phyloP scores from a whole-genome alignment of 2,888 invertebrate species.

The Aleiodes testaceus region DNA sequence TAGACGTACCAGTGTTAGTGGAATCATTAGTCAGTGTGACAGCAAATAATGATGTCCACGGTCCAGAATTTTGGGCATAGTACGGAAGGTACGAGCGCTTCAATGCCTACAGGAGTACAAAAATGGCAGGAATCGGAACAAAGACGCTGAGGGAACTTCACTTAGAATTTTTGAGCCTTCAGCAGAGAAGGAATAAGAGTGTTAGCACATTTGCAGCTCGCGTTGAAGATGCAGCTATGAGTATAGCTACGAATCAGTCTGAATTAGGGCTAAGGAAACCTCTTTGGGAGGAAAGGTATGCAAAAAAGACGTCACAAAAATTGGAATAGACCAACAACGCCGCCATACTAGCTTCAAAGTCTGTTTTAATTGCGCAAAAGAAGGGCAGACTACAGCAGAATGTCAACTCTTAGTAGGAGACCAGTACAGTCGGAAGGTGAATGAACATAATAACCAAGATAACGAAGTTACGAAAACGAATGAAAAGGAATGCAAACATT shows the following conservation, averaged over 20 bases:
- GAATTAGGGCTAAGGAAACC: neutral
- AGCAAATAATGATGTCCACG: too few species aligned
- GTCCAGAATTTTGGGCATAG: too few species aligned
- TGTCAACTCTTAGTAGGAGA: too few species aligned
- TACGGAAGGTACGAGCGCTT: too few species aligned
- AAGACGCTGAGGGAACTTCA: too few species aligned
- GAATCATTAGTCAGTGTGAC: too few species aligned
- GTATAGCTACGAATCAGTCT: neutral
- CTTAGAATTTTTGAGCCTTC: neutral
- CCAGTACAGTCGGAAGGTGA: neutral
- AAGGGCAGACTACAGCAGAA: neutral
- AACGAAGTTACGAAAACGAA: too few species aligned
- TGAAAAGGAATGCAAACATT: too few species aligned
- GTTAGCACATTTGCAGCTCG: neutral
- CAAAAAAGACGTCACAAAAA: neutral
- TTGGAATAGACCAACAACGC: neutral
- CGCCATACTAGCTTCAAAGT: neutral
- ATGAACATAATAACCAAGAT: neutral
- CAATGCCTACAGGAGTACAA: conserved; percentile 2
- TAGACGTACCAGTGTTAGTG: too few species aligned
- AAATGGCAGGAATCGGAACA: too few species aligned
- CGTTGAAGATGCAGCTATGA: neutral
- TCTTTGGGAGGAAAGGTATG: neutral
- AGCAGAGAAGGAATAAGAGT: neutral
- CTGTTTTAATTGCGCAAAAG: neutral